Percentiles rank a stretch among this genome's conserved stretches.
Conservation (phyloP, 1,140 invertebrate species). For the Ladona fulva region DNA sequence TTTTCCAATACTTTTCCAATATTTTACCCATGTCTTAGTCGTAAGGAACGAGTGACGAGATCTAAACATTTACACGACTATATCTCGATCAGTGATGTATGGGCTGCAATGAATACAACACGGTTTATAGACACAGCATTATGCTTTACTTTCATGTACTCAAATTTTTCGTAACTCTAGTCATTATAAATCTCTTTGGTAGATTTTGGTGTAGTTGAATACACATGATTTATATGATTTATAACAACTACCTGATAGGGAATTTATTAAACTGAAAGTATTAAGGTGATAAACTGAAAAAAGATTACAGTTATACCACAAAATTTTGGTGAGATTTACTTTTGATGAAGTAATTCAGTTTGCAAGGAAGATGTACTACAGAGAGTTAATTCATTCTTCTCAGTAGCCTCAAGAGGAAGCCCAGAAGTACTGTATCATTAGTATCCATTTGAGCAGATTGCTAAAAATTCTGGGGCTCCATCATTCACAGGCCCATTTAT, state of each 20-base stretch:
- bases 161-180: not conserved
- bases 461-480: not conserved
- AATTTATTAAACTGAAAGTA: constrained; percentile 18
- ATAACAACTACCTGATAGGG: not conserved
- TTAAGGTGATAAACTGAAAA: constrained; percentile 22
- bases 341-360: not conserved
- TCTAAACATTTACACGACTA: too few relatives aligned
- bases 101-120: not conserved
- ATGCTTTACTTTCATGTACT: not conserved
- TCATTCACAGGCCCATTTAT: not conserved
- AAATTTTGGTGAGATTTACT: constrained; percentile 19
- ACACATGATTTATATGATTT: not conserved
- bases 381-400: constrained; percentile 10
- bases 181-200: not conserved
- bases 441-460: not conserved
- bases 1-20: too few relatives aligned
- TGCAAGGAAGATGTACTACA: not conserved
- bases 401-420: constrained; percentile 9
- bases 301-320: constrained; percentile 20
- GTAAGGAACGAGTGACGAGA: too few relatives aligned
- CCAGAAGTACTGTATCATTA: not conserved
- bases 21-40: too few relatives aligned
- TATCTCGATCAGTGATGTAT: too few relatives aligned
- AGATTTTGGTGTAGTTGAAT: not conserved
- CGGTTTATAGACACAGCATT: constrained; percentile 4